Evolutionary conservation across 2,888 invertebrate species (phyloP), one percentile per base, ranked within the genome.

Genomic region (Ariolimax columbianus): DNA sequence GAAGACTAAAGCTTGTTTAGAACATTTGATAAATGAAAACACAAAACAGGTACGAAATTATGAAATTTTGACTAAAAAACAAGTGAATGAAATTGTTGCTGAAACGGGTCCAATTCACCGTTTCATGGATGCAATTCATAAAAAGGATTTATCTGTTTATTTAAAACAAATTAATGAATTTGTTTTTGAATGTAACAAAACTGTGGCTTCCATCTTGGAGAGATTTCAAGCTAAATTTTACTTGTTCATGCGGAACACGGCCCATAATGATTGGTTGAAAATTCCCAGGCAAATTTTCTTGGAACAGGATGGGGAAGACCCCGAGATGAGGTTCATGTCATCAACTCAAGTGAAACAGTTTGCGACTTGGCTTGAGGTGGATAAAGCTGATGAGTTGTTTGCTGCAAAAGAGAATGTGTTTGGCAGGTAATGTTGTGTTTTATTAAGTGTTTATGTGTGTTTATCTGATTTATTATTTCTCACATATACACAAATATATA

Each of bases 181-280:
- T 85, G 38, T 91, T 4, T 78, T 87, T 9, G 89, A 91, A 47
- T 90, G 90, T 86, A 91, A 92, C 84, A 84, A 86, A 36, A 91
- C 91, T 0, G 77, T 92, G n/a, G 87, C 90, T 33, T 85, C 88
- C 43, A 89, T 91, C 40, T 86, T 92, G 38, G 86, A 90, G 9
- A 82, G 87, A 33, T 88, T 91, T 78, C 86, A 89, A 23, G 80
- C 88, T 0, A 90, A 88, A 11, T 93, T 92, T 82, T 86, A 88
- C n/a, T 80, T 89, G 9, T 92, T 92, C 83, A 87, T 93, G 38
- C 88, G 88, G 51, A 89, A 89, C n/a, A 88, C 93, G 9, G 90
- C 88, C 7, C 87, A 89, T 14, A 93, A 91, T 79, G 87, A 89
- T 38, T 93, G 93, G 93, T 86, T 93, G 66, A 89, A 89, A 33